Percentiles rank a stretch among this genome's conserved stretches.
These are phyloP conservation scores for Trididemnum miniatum DNA, from an alignment of 23 tunicate species.

Conservation along the genomic window DNA sequence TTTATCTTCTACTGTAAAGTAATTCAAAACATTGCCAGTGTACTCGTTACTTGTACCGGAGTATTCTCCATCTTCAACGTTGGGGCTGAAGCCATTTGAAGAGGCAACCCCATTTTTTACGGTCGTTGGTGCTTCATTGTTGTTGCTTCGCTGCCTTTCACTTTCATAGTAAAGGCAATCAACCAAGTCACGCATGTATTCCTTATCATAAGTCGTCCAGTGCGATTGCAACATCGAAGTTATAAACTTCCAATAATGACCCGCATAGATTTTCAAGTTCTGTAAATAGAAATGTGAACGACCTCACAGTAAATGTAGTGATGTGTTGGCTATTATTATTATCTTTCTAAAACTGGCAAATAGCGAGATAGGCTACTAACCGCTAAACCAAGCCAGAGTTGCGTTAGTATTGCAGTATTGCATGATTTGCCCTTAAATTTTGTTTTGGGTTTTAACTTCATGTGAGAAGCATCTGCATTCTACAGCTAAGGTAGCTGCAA, in stretches of 20 bases:
- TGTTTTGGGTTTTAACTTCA: too few relatives aligned
- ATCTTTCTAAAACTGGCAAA: too few relatives aligned
- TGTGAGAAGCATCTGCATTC: too few relatives aligned
- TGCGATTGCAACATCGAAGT: slow-evolving; percentile 17
- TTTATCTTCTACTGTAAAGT: not conserved
- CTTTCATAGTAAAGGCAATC: slow-evolving; percentile 43
- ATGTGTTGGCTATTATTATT: too few relatives aligned
- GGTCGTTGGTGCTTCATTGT: slow-evolving; percentile 16
- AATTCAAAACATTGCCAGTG: not conserved
- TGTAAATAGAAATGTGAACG: not conserved
- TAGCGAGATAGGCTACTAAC: too few relatives aligned
- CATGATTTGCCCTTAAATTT: too few relatives aligned
- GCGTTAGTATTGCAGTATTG: too few relatives aligned
- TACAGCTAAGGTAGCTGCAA: too few relatives aligned
- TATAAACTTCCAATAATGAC: slow-evolving; percentile 16
- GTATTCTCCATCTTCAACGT: not conserved
- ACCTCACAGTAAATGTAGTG: too few relatives aligned
- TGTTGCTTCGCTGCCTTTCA: slow-evolving; percentile 24
- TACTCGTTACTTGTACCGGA: not conserved
- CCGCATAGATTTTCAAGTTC: slow-evolving; percentile 21
- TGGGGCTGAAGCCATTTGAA: not conserved
- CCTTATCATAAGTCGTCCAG: slow-evolving; percentile 38
- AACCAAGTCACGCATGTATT: slow-evolving; percentile 37
- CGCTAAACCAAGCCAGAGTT: too few relatives aligned
- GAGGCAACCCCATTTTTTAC: not conserved